Evolutionary conservation across 2,113 vertebrate species (phyloP).

Genomic region (Potamarius usumacintae): DNA sequence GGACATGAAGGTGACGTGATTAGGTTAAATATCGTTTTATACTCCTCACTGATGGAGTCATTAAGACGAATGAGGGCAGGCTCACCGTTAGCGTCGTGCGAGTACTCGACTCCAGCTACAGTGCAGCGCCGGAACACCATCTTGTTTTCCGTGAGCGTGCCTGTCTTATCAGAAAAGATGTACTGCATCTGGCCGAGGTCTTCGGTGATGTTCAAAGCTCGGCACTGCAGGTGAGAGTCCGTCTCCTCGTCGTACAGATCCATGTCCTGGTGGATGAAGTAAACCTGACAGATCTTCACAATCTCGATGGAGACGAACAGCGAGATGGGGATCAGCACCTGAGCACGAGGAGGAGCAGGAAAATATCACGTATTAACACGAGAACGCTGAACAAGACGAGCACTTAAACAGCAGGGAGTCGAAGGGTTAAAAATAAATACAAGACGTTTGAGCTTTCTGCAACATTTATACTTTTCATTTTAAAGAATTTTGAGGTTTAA

Average conservation of each 20-base stretch:
- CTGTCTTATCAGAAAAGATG: conserved; percentile 98
- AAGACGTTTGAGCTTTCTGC: background rate
- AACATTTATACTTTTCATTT: background rate
- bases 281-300: conserved; percentile 96
- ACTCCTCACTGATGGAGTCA: background rate
- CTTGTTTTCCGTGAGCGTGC: conserved; percentile 97
- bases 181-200: conserved; percentile 97
- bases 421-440: background rate
- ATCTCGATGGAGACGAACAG: conserved; percentile 98
- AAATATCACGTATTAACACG: background rate
- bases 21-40: background rate
- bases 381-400: background rate
- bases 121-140: conserved; percentile 97
- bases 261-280: conserved; percentile 93
- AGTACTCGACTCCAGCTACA: conserved; percentile 93
- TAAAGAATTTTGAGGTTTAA: too few species aligned
- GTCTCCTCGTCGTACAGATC: conserved; percentile 96
- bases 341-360: conserved; percentile 9
- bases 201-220: conserved; percentile 96
- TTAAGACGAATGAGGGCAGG: background rate
- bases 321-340: conserved; percentile 97
- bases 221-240: conserved; percentile 89
- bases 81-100: conserved; percentile 96
- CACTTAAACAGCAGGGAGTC: background rate
- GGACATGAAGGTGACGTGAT: background rate